These are phyloP conservation scores for Cercopithecus hamlyni DNA, from an alignment of 2,797 vertebrate species.

Conservation along the genomic window DNA sequence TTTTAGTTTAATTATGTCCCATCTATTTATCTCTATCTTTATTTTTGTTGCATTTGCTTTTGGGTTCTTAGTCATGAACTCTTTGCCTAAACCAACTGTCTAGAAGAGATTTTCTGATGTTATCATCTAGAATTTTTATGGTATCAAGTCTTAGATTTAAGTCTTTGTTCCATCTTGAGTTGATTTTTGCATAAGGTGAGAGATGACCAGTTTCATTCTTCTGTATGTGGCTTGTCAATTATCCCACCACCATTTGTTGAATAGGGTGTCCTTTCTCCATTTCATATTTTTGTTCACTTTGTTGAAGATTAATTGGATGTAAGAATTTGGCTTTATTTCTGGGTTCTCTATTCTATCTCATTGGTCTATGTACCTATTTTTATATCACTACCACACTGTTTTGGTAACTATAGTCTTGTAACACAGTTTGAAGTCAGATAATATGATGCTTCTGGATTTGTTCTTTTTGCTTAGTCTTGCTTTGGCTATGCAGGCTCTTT, in stretches of 20 bases:
- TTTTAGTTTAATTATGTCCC: background rate
- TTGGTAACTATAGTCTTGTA: background rate
- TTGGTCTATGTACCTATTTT: background rate
- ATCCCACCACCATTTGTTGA: background rate
- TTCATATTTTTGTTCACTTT: background rate
- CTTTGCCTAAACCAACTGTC: background rate
- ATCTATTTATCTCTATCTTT: background rate
- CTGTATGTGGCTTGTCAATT: background rate
- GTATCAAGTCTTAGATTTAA: background rate
- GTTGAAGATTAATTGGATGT: background rate
- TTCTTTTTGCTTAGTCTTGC: background rate
- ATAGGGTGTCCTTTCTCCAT: background rate
- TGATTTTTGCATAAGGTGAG: background rate
- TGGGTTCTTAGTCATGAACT: background rate
- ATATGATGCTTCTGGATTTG: background rate
- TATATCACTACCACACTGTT: background rate
- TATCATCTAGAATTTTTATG: background rate
- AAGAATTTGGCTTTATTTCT: background rate
- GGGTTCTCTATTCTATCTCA: background rate
- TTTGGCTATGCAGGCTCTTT: background rate
- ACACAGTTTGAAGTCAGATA: background rate
- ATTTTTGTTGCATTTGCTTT: background rate
- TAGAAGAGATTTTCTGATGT: background rate
- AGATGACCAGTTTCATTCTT: background rate
- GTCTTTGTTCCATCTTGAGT: background rate